phyloP scores from a whole-genome alignment of 2,888 invertebrate species.

The Hypsopygia costalis region DNA sequence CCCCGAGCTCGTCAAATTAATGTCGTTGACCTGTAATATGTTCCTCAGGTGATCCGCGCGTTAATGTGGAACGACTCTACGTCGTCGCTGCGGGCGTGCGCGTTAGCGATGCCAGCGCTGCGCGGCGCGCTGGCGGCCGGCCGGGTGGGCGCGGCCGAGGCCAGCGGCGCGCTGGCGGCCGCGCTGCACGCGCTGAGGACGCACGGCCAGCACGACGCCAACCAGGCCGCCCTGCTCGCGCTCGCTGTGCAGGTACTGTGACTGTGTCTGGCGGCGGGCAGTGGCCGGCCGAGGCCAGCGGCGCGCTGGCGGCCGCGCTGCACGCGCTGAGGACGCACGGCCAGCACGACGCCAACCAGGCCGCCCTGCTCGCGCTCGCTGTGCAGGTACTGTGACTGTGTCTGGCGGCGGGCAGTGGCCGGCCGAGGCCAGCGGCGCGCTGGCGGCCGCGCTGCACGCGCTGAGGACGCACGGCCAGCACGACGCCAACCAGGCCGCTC shows the following conservation, averaged over 20 bases:
- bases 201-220: slow-evolving; percentile 95
- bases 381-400: too few relatives aligned
- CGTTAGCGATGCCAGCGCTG: slow-evolving; percentile 86
- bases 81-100: slow-evolving; percentile 89
- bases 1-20: too few relatives aligned
- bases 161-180: slow-evolving; percentile 85
- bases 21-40: too few relatives aligned
- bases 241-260: slow-evolving; percentile 91
- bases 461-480: slow-evolving; percentile 94
- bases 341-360: slow-evolving; percentile 94
- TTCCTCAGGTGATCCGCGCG: slow-evolving; percentile 67
- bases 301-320: slow-evolving; percentile 88
- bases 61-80: slow-evolving; percentile 91
- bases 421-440: slow-evolving; percentile 75
- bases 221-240: slow-evolving; percentile 89
- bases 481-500: slow-evolving; percentile 91
- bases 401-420: too few relatives aligned
- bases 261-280: too few relatives aligned
- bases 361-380: slow-evolving; percentile 88
- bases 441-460: slow-evolving; percentile 88
- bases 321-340: slow-evolving; percentile 92
- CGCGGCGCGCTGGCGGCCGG: slow-evolving; percentile 79
- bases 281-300: slow-evolving; percentile 15
- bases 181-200: slow-evolving; percentile 89
- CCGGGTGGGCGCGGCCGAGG: slow-evolving; percentile 69